Evolutionary conservation across 2,797 vertebrate species (phyloP).

Genomic region (Muraenolepis orangiensis): DNA sequence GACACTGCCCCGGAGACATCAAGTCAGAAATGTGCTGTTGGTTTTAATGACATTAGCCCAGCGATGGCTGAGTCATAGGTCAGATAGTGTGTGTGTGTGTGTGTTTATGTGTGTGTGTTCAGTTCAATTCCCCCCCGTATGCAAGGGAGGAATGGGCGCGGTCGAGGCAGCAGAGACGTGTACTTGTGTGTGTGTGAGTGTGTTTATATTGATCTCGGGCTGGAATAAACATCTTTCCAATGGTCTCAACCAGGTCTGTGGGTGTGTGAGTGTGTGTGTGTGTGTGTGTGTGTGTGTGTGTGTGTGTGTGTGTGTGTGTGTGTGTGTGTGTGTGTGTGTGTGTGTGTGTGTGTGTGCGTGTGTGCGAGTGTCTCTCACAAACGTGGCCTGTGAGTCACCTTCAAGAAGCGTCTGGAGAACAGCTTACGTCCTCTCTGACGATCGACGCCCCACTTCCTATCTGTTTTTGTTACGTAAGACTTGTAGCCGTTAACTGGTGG

Average conservation of each 20-base stretch:
- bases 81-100: background rate
- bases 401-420: constrained; percentile 52
- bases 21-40: background rate
- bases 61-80: background rate
- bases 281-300: constrained; percentile 10
- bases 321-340: background rate
- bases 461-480: background rate
- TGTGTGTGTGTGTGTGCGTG: constrained; percentile 3
- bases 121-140: background rate
- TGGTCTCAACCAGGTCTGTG: background rate
- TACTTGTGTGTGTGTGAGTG: constrained; percentile 13
- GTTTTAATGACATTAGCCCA: background rate
- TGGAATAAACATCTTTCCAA: constrained; percentile 37
- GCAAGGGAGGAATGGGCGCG: background rate
- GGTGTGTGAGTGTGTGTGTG: constrained; percentile 9
- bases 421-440: constrained; percentile 31
- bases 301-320: constrained; percentile 8
- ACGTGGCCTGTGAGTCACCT: constrained; percentile 21
- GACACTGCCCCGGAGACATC: too few species aligned
- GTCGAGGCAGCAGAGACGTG: background rate
- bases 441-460: constrained; percentile 11
- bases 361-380: constrained; percentile 1
- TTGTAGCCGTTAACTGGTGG: background rate
- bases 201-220: background rate
- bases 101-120: background rate